Conservation (phyloP, 2,797 vertebrate genomes). For the Esox lucius region DNA sequence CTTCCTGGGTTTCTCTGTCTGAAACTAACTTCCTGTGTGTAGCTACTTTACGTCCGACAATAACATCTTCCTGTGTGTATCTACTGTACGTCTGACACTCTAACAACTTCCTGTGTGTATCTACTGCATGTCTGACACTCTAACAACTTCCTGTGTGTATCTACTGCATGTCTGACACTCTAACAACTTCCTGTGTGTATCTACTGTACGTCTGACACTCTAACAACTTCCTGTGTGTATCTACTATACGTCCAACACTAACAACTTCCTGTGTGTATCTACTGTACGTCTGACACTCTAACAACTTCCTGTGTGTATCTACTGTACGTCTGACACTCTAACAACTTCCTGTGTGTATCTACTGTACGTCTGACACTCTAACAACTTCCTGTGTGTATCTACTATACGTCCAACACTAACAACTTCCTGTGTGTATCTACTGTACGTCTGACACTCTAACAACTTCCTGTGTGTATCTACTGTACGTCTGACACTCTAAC, state of each 20-base stretch:
- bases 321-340: background rate
- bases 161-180: conserved; percentile 9
- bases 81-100: conserved; percentile 7
- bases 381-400: background rate
- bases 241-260: background rate
- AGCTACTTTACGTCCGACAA: background rate
- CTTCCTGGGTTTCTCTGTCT: conserved; percentile 9
- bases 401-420: background rate
- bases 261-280: background rate
- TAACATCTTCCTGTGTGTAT: background rate
- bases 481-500: background rate
- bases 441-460: conserved; percentile 10
- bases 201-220: background rate
- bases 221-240: background rate
- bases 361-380: too few species aligned
- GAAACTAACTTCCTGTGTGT: background rate
- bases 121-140: background rate
- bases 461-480: background rate
- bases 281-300: conserved; percentile 8
- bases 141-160: background rate
- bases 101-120: background rate
- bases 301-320: background rate
- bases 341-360: conserved; percentile 4
- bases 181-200: background rate
- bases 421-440: background rate